Conservation (phyloP, 2,888 invertebrate species). For the Uloborus plumipes region DNA sequence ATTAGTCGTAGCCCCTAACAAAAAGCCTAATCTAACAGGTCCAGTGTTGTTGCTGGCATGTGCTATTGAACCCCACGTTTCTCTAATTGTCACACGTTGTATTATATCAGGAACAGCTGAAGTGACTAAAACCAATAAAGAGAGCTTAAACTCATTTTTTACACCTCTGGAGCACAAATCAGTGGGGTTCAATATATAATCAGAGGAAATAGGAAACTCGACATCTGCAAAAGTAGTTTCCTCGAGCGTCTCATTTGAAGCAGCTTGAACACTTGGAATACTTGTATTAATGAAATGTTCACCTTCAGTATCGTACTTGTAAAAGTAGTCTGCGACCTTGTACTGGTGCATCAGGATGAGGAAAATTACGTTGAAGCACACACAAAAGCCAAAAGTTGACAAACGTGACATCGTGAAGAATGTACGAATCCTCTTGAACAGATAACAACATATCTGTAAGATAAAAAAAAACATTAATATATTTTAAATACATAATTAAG, state of each 20-base stretch:
- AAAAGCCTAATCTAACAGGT: slow-evolving; percentile 57
- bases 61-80: slow-evolving; percentile 64
- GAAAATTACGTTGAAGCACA: no score
- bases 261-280: no score
- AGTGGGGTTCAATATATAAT: slow-evolving; percentile 35
- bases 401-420: no score
- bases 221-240: slow-evolving; percentile 1
- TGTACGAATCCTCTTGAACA: no score
- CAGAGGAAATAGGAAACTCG: slow-evolving; percentile 22
- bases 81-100: slow-evolving; percentile 59
- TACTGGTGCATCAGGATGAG: no score
- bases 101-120: slow-evolving; percentile 41
- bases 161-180: slow-evolving; percentile 45
- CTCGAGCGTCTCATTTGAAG: slow-evolving; percentile 13
- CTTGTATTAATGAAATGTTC: no score
- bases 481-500: no score
- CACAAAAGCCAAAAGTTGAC: no score
- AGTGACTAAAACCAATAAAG: slow-evolving; percentile 58
- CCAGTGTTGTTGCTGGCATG: slow-evolving; percentile 29
- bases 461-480: no score
- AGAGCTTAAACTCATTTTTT: slow-evolving; percentile 20
- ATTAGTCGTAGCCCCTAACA: slow-evolving; percentile 58
- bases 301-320: no score
- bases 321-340: no score
- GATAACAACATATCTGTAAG: no score